Conservation (phyloP, 2,888 invertebrate species). For the Drosophila kambysellisi region DNA sequence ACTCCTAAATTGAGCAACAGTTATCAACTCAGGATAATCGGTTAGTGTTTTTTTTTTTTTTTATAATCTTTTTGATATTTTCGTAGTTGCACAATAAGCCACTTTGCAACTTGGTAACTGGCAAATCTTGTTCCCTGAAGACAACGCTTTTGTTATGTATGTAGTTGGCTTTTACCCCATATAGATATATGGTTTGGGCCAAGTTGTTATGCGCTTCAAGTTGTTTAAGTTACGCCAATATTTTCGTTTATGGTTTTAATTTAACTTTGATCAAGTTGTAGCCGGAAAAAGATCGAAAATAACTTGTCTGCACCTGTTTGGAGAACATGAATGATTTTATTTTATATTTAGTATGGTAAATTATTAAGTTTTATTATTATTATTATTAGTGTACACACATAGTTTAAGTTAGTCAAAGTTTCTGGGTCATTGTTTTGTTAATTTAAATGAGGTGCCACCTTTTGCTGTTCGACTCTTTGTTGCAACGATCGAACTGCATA, state of each 20-base stretch:
- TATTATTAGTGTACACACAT: too few species aligned
- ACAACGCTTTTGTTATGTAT: not conserved
- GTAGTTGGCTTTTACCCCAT: not conserved
- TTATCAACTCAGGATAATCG: not conserved
- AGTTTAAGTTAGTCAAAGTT: not conserved
- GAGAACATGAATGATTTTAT: too few species aligned
- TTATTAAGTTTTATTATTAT: too few species aligned
- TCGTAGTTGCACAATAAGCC: slow-evolving; percentile 7
- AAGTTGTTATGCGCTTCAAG: not conserved
- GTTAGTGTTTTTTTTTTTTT: too few species aligned
- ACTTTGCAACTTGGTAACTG: slow-evolving; percentile 12
- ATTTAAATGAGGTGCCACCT: not conserved
- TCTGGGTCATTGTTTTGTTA: not conserved
- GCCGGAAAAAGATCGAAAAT: too few species aligned
- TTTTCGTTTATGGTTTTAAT: not conserved
- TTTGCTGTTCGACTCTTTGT: not conserved
- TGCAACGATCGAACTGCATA: not conserved
- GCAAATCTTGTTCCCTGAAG: slow-evolving; percentile 1
- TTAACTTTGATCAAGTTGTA: not conserved
- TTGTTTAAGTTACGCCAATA: not conserved
- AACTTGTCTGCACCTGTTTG: too few species aligned
- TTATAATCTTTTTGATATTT: not conserved
- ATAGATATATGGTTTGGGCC: not conserved
- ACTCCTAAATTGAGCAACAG: not conserved
- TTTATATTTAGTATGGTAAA: too few species aligned